Base-by-base conservation (phyloP, 2,888 invertebrate species). In the Oligia fasciuncula region DNA sequence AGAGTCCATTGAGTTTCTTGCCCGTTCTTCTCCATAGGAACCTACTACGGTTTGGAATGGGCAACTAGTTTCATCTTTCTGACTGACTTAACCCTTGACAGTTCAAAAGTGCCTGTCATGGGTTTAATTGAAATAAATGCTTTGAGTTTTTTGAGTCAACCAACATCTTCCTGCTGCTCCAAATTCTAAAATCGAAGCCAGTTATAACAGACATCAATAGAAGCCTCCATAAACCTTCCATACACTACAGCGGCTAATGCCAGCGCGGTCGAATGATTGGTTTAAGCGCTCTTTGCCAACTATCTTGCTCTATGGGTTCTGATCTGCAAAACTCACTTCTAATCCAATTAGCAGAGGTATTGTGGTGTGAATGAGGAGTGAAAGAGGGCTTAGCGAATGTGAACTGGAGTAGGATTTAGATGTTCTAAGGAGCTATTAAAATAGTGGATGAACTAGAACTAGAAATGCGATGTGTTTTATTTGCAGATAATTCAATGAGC, bases 291-390 rank as follows among this genome's bases (percentile, higher is more conserved):
- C 88, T 88, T 86, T 81, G 73, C 70, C 62, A 88, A 88, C 88
- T 88, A 84, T 83, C 85, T 88, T 88, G 46, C 73, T 81, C 82
- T 73, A 76, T 85, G 86, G 90, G 83, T 89, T 89, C 85, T 90
- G 91, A 93, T 93, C 91, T 91, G 90, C 93, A 92, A 92, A 92
- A 93, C 91, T 92, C 92, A 91, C 88, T 91, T 85, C 91, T 93
- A 93, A 93, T 92, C 93, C 93, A 93, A 93, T 93, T 93, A 93
- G 90, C 85, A 85, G 84, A 79, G 84, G 89, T 85, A 90, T 87
- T 91, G 89, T 91, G 92, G 91, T 78, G 75, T 88, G 87, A 89
- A 88, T 87, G 86, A 89, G 86, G 86, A 89, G 85, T 83, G 71
- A 51, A 71, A 57, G 84, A 85, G 85, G 63, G 72, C 81, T 86